Base-by-base conservation (phyloP, 2,113 vertebrate species). In the Tetrax tetrax region DNA sequence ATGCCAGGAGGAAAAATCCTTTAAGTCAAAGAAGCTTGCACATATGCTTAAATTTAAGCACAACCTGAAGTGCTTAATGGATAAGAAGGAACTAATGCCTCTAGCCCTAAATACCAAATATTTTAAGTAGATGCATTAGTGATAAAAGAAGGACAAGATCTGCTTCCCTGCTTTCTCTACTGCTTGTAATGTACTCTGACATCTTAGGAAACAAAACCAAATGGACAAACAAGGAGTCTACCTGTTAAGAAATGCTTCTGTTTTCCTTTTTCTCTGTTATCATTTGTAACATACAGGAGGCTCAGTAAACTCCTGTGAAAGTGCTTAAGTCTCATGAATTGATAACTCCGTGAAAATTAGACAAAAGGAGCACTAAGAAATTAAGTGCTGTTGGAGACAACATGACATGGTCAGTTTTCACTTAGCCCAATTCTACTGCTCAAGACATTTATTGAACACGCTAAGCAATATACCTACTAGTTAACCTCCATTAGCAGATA, bases 401-500 rank as follows among this genome's bases (percentile, higher is more conserved):
- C 37, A 74, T 27, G 35, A 53, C 51, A 50, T 19, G 51, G 84
- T 61, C 78, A 88, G 43, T 94, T 95, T 95, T 90, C 60, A 56
- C 76, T 81, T 87, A 64, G 71, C 16, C 47, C 81, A 35, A 82
- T 95, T 87, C 65, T 82, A 20, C 72, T 81, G 23, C 83, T 95
- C 33, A 81, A 92, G 72, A 47, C 38, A n/a, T 88, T 86, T 92
- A n/a, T 51, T 93, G 56, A 92, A 87, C 38, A 47, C 7, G 5
- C 10, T 61, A 64, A 87, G 68, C 54, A 93, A 70, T 66, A 57
- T 29, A 75, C 43, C 47, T 92, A 48, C 64, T 83, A 92, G 96
- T 93, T 96, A 94, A 43, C 57, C 33, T 71, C 57, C 88, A 68
- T 90, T 95, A 87, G 68, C 64, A 83, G 79, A 56, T 81, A 54